Percentiles rank a stretch among this genome's conserved stretches.
phyloP scores from a whole-genome alignment of 2,797 vertebrate genomes.

The Synaphobranchus kaupii region DNA sequence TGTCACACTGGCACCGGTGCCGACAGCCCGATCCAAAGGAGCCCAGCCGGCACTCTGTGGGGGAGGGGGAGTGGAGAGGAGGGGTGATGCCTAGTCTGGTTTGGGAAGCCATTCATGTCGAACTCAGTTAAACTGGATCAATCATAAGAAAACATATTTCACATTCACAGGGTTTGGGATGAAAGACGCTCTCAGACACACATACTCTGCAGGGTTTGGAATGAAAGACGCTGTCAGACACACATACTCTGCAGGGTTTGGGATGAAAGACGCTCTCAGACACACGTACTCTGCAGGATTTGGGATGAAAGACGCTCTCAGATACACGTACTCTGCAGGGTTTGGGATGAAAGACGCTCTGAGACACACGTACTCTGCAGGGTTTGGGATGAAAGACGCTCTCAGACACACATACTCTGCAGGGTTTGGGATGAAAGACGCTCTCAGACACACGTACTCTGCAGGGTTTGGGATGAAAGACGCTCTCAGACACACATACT shows the following conservation, averaged over 20 bases:
- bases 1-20: conserved; percentile 85
- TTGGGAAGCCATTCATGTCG: too few relatives aligned
- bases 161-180: neutral
- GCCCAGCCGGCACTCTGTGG: conserved; percentile 79
- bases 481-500: conserved; percentile 70
- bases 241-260: conserved; percentile 72
- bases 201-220: conserved; percentile 70
- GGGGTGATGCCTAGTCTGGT: too few relatives aligned
- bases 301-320: neutral
- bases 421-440: neutral
- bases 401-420: conserved; percentile 74
- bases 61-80: neutral
- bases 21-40: conserved; percentile 81
- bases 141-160: neutral
- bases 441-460: conserved; percentile 71
- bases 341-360: neutral
- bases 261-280: too few relatives aligned
- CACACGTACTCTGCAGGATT: conserved; percentile 71
- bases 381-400: neutral
- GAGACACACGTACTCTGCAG: conserved; percentile 71
- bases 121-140: neutral
- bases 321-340: conserved; percentile 71
- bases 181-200: neutral
- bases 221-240: fast-evolving
- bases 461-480: conserved; percentile 5